These are phyloP conservation scores for Cactoblastis cactorum DNA, from an alignment of 2,888 invertebrate genomes.

Conservation along the genomic window DNA sequence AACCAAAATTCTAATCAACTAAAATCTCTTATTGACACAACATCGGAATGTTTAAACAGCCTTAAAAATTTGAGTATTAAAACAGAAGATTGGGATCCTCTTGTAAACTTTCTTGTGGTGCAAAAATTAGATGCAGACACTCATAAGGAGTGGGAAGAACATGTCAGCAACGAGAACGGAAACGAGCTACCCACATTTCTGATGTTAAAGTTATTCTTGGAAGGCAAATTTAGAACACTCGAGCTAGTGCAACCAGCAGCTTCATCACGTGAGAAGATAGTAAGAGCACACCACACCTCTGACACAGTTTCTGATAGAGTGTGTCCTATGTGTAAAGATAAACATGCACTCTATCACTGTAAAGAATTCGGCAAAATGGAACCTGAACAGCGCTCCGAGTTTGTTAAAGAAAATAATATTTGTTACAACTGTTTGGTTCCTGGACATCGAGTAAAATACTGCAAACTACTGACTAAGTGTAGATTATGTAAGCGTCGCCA, in stretches of 20 bases:
- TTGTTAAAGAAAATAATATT: slow-evolving; percentile 1
- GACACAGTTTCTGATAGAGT: not conserved
- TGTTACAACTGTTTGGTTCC: slow-evolving; percentile 13
- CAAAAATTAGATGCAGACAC: slow-evolving; percentile 13
- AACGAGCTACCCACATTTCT: not conserved
- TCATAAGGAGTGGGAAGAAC: slow-evolving; percentile 13
- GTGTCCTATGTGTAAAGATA: not conserved
- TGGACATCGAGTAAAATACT: not conserved
- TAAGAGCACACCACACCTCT: not conserved
- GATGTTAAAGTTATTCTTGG: not conserved
- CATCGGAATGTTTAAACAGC: not conserved
- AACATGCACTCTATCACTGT: slow-evolving; percentile 4
- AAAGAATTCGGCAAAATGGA: slow-evolving; percentile 8
- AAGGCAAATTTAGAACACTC: not conserved
- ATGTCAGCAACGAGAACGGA: not conserved
- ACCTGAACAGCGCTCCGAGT: not conserved
- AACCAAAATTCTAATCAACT: not conserved
- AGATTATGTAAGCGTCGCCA: slow-evolving; percentile 4
- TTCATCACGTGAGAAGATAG: not conserved
- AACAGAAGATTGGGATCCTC: no score
- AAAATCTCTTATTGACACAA: not conserved
- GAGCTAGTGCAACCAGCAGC: not conserved
- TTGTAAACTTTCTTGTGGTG: not conserved
- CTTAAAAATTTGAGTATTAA: no score
- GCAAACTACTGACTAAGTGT: not conserved